Conservation (phyloP, 1,140 invertebrate genomes). For the Ceratoteleas bidentatus region DNA sequence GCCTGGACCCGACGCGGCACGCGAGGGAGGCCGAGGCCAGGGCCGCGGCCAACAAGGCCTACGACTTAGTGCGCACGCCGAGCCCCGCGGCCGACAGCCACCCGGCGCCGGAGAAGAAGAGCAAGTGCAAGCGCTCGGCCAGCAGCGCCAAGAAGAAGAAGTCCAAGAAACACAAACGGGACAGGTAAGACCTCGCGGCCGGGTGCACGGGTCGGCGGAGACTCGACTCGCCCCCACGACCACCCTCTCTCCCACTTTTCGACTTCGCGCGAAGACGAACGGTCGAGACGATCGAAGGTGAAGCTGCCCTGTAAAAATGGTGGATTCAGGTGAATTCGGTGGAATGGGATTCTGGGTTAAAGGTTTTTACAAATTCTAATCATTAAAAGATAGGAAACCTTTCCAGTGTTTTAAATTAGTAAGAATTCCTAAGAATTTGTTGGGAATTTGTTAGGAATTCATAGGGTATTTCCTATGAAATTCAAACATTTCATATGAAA, state of each 20-base stretch:
- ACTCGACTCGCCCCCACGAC: constrained; percentile 67
- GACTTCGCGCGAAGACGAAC: too few species aligned
- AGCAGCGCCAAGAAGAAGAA: constrained; percentile 77
- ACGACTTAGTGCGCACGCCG: constrained; percentile 81
- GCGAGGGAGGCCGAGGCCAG: constrained; percentile 88
- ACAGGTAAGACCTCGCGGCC: constrained; percentile 73
- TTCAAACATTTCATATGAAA: too few species aligned
- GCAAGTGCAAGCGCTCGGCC: constrained; percentile 72
- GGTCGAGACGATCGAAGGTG: too few species aligned
- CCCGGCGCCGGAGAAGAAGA: constrained; percentile 72
- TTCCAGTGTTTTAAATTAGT: too few species aligned
- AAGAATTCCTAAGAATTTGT: too few species aligned
- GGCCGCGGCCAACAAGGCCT: constrained; percentile 83
- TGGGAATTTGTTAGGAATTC: too few species aligned
- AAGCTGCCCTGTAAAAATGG: too few species aligned
- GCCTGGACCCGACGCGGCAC: constrained; percentile 92
- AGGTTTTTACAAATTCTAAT: too few species aligned
- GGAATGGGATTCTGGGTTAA: too few species aligned
- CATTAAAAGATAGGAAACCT: too few species aligned
- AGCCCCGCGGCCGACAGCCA: constrained; percentile 68
- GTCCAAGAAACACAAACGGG: constrained; percentile 77
- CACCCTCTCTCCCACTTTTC: background rate
- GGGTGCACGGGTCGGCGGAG: constrained; percentile 71
- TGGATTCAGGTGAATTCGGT: too few species aligned
- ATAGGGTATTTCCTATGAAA: too few species aligned